Conservation (phyloP, 2,888 invertebrate genomes). For the Andrena bicolor region DNA sequence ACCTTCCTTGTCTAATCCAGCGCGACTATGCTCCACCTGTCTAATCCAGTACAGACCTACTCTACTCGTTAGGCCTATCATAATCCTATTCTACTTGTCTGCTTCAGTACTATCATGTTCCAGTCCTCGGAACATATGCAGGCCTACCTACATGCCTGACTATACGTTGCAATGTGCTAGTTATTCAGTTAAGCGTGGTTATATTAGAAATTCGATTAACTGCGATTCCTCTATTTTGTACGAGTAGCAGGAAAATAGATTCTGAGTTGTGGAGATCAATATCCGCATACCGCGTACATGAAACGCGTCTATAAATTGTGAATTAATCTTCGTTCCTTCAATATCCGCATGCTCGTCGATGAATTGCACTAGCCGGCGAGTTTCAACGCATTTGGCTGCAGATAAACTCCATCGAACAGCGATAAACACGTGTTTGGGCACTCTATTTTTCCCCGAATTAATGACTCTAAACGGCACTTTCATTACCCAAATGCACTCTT, state of each 20-base stretch:
- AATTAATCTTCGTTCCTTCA: constrained; percentile 11
- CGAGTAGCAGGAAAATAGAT: no score
- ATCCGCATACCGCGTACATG: no score
- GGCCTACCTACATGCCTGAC: no score
- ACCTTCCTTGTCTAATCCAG: not conserved
- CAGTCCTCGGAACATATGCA: not conserved
- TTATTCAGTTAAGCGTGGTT: no score
- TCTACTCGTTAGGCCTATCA: no score
- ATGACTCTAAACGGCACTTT: constrained; percentile 8
- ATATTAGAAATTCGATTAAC: no score
- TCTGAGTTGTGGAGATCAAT: no score
- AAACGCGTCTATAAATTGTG: not conserved
- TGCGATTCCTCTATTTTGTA: no score
- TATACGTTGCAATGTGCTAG: no score
- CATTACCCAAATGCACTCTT: constrained; percentile 21
- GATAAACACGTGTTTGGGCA: not conserved
- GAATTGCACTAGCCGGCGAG: not conserved
- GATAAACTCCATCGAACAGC: constrained; percentile 22
- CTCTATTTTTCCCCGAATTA: constrained; percentile 23
- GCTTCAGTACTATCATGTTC: not conserved
- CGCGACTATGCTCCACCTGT: not conserved
- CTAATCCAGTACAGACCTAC: not conserved
- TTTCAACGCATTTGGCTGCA: constrained; percentile 2
- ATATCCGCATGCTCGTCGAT: constrained; percentile 3
- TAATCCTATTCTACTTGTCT: not conserved